Base-by-base conservation (phyloP, 2,797 vertebrate species). In the Paguma larvata region DNA sequence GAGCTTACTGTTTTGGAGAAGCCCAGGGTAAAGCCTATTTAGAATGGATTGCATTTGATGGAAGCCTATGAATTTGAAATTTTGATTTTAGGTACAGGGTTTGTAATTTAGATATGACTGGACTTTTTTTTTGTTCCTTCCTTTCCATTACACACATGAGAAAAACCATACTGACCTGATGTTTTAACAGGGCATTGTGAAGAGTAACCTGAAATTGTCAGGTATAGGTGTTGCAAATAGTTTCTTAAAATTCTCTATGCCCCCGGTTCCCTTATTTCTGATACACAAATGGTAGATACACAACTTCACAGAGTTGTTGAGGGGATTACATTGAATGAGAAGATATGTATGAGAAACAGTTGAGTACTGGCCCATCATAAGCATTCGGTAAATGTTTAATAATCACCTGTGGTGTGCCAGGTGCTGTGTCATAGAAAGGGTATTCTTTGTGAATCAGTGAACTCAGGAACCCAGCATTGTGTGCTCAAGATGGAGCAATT, bases 31-130 rank as follows among this genome's bases (percentile, higher is more conserved):
- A 96, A 91, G 7, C 8, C 48, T 89, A 30, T 77, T 82, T 79
- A 70, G 19, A 84, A 10, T 93, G 79, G 27, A 75, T 23, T 93
- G 30, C 12, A 53, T 91, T 87, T 87, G 59, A 48, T 79, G 65
- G 67, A 92, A 97, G 48, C 2, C 70, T 84, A n/a, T 87, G 72
- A 63, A 32, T 94, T 85, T 89, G 67, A 85, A 95, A 92, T 88
- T 97, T 93, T 92, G 32, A 68, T 90, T 87, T 92, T 80, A 78
- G 87, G n/a, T 44, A 19, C 46, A 84, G 16, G 0, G 3, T 88
- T 97, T 91, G 48, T 79, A 83, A 89, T 93, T 78, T 85, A 65
- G 21, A 82, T 51, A 30, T 83, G 14, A 89, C 23, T 77, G 3
- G 14, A 51, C 5, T 68, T 41, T 2, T 56, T n/a, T 67, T 14